Evolutionary conservation across 2,888 invertebrate genomes (phyloP), one percentile per base, ranked within the genome.

Genomic region (Drosophila kanekoi): DNA sequence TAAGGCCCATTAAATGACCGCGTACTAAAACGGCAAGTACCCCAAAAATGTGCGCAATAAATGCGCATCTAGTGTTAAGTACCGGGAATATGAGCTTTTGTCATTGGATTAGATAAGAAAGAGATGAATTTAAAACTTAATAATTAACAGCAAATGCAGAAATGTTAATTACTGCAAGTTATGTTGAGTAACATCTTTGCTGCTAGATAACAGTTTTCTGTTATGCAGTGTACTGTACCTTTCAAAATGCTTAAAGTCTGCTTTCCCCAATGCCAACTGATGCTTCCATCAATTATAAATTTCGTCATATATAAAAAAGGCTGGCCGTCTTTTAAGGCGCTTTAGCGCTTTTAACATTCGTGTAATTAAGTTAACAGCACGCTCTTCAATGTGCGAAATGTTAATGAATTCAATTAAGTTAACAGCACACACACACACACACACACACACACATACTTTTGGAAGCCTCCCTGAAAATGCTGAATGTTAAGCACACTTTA

Each of bases 1-100:
- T 59, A 66, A 63, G 47, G 43, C 23, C 41, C 45, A 51, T 58
- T 64, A 54, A 74, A 61, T 40, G 47, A 45, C 48, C 41, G 56
- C 63, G 41, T 28, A 63, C 56, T 69, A 49, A 73, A 72, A 58
- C 51, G 51, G 45, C 54, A 62, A 57, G 45, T 45, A 33, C 69
- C 14, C 35, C 18, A 33, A 48, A 32, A 60, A 41, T 47, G 59
- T 49, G 43, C 11, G 38, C 33, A 51, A 69, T 74, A 69, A 63
- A 71, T 35, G 18, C 14, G 23, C 44, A 69, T 68, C 52, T 61
- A 69, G 69, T 60, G 38, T 41, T 48, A 18, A 41, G 47, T 41
- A 16, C 52, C 45, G 10, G 20, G 18, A 16, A 35, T 6, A n/a
- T 10, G 28, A 38, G 32, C 37, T 43, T 13, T n/a, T 8, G 11